These are phyloP conservation scores for Actenoides hombroni DNA, from an alignment of 2,113 vertebrate species.

Conservation along the genomic window DNA sequence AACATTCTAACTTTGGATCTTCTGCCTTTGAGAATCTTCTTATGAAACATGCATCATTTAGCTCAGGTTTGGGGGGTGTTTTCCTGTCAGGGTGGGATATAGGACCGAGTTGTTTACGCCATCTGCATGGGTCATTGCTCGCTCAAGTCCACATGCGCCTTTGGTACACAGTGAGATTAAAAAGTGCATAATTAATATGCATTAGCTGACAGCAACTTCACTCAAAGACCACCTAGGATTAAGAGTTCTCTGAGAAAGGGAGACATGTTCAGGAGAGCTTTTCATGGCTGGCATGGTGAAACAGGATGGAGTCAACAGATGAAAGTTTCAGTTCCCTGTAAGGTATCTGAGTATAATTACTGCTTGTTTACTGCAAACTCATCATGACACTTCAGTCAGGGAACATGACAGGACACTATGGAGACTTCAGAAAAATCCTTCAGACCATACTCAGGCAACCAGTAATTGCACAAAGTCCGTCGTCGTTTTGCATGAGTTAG, in stretches of 20 bases:
- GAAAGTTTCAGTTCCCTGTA: background rate
- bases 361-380: conserved; percentile 29
- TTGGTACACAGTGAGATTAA: background rate
- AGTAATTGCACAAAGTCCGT: conserved; percentile 2
- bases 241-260: background rate
- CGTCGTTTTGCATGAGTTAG: conserved; percentile 6
- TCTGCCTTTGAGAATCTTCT: background rate
- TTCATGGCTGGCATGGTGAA: background rate
- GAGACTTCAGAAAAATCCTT: conserved; percentile 32
- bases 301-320: background rate
- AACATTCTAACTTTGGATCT: background rate
- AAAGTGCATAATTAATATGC: background rate
- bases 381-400: conserved; percentile 8
- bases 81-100: background rate
- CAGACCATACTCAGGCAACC: background rate
- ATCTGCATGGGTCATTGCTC: background rate
- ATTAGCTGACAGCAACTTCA: conserved; percentile 18
- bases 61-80: background rate
- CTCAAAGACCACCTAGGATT: background rate
- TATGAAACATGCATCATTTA: background rate
- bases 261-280: background rate
- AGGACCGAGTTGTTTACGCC: background rate
- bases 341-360: conserved; percentile 2
- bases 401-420: conserved; percentile 9
- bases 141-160: background rate